Conservation (phyloP, 2,888 invertebrate species). For the Dermolepida albohirtum region DNA sequence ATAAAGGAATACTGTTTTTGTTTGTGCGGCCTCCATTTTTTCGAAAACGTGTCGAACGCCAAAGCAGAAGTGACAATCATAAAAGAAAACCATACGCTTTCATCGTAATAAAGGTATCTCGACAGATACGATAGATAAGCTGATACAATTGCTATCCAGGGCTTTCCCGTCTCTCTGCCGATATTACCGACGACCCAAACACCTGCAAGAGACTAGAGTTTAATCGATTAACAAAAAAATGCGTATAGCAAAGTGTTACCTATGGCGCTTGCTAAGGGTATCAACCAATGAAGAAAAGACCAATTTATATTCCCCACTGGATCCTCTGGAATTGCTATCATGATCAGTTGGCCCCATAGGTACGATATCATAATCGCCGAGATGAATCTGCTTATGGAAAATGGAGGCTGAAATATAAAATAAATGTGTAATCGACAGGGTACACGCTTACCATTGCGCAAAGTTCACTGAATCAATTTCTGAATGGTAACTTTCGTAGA, state of each 20-base stretch:
- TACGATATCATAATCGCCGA: slow-evolving; percentile 83
- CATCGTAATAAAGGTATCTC: slow-evolving; percentile 80
- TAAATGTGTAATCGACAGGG: no score
- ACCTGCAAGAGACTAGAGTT: slow-evolving; percentile 69
- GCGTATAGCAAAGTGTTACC: slow-evolving; percentile 66
- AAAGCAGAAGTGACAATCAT: slow-evolving; percentile 76
- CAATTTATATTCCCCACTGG: slow-evolving; percentile 78
- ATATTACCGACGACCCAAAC: slow-evolving; percentile 93
- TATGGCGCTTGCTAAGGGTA: slow-evolving; percentile 79
- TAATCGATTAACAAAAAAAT: neutral
- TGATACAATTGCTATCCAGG: slow-evolving; percentile 77
- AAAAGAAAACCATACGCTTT: slow-evolving; percentile 76
- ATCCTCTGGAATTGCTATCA: slow-evolving; percentile 82
- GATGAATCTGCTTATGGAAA: slow-evolving; percentile 81
- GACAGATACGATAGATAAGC: slow-evolving; percentile 76
- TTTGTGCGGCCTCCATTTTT: slow-evolving; percentile 79
- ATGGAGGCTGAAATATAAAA: slow-evolving; percentile 76
- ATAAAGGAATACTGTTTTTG: slow-evolving; percentile 54
- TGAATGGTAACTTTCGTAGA: no score
- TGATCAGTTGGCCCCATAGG: slow-evolving; percentile 81
- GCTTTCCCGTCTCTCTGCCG: slow-evolving; percentile 81
- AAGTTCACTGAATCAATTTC: no score
- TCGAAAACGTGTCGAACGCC: slow-evolving; percentile 81
- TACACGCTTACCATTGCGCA: no score
- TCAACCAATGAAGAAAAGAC: slow-evolving; percentile 76